A percentile compares a stretch with the other conserved stretches of the same genome.
Conservation (phyloP, 2,797 vertebrate genomes). For the Lycodopsis pacificus region DNA sequence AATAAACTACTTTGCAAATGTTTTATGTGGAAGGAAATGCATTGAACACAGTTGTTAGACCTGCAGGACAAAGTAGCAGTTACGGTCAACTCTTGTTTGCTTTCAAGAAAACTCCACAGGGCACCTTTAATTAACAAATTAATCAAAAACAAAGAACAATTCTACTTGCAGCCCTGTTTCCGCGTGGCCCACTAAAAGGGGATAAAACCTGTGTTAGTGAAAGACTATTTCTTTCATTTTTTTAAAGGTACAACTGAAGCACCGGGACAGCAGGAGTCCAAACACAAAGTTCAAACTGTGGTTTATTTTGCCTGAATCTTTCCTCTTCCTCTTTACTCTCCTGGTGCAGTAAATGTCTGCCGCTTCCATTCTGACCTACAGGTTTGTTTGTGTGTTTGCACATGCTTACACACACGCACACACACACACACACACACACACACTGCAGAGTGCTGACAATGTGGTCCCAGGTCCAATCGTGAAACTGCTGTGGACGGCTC, state of each 20-base stretch:
- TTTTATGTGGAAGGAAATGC: neutral
- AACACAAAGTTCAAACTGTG: conserved; percentile 40
- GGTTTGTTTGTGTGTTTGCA: conserved; percentile 20
- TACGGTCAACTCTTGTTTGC: neutral
- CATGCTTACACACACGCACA: conserved; percentile 3
- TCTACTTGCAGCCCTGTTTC: neutral
- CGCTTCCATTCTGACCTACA: conserved; percentile 14
- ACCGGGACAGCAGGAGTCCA: conserved; percentile 20
- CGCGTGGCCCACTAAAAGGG: neutral
- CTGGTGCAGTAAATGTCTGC: conserved; percentile 18
- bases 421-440: conserved; percentile 22
- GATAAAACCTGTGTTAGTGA: conserved; percentile 6
- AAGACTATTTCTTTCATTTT: neutral
- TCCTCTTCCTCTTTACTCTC: neutral
- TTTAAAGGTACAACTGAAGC: conserved; percentile 5
- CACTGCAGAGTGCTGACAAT: conserved; percentile 59
- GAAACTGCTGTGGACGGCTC: conserved; percentile 69
- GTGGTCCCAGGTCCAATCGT: conserved; percentile 45
- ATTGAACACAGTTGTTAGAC: neutral
- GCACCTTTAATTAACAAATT: neutral
- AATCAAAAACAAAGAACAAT: neutral
- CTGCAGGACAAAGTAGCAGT: neutral
- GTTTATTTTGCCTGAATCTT: conserved; percentile 2
- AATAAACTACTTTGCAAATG: neutral
- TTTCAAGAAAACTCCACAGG: neutral